These are phyloP conservation scores for Alcedo atthis DNA, from an alignment of 2,797 vertebrate species.

Conservation along the genomic window DNA sequence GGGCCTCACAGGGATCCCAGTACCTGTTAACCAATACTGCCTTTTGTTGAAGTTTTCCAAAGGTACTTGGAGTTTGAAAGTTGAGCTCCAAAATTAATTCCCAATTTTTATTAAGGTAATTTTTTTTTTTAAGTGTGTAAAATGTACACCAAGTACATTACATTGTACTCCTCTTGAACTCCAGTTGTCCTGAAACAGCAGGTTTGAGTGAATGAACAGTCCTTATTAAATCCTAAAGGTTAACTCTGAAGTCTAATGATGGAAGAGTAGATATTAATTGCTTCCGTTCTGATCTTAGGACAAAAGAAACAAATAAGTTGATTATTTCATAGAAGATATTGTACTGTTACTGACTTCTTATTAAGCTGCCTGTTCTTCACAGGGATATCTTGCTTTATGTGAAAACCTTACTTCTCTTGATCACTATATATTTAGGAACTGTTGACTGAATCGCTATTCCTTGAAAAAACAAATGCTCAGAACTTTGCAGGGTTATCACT, in stretches of 20 bases:
- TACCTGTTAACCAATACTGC: fast-evolving
- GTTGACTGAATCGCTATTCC: background rate
- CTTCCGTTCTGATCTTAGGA: background rate
- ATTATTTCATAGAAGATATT: background rate
- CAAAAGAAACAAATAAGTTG: background rate
- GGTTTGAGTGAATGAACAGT: background rate
- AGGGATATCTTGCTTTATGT: background rate
- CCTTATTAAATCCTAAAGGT: background rate
- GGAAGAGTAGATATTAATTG: background rate
- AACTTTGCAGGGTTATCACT: background rate
- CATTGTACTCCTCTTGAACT: background rate
- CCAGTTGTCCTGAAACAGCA: background rate
- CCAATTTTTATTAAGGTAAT: background rate
- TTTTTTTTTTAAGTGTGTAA: background rate
- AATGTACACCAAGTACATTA: background rate
- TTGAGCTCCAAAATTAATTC: background rate
- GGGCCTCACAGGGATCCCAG: background rate
- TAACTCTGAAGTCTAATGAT: conserved; percentile 8
- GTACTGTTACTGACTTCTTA: background rate
- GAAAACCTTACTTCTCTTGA: background rate
- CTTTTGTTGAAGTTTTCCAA: background rate
- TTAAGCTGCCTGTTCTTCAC: background rate
- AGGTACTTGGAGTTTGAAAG: background rate
- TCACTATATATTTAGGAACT: background rate
- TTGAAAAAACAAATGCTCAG: background rate